phyloP scores from a whole-genome alignment of 1,140 invertebrate genomes.

The Drosophila guanche region DNA sequence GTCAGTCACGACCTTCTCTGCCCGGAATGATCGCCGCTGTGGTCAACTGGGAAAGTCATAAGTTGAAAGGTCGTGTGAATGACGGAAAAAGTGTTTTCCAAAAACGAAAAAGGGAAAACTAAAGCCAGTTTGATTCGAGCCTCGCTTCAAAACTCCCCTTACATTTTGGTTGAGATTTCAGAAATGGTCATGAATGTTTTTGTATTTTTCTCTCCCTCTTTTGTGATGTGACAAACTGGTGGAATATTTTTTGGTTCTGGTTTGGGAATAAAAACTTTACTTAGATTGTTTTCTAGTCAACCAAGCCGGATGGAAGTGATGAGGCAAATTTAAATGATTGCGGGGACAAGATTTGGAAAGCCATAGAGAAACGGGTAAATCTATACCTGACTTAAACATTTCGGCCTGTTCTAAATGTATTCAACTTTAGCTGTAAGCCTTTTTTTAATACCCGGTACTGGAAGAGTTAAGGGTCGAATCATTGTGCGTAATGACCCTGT shows the following conservation, averaged over 20 bases:
- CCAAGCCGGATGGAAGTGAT: conserved; percentile 56
- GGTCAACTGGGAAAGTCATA: conserved; percentile 54
- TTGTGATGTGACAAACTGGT: conserved; percentile 37
- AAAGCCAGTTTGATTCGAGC: conserved; percentile 27
- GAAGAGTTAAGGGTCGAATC: no score
- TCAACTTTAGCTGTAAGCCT: no score
- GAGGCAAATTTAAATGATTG: conserved; percentile 16
- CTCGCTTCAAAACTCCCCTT: conserved; percentile 25
- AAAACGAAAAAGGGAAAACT: conserved; percentile 49
- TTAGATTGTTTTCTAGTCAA: conserved; percentile 38
- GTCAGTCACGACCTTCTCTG: conserved; percentile 50
- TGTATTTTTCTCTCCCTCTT: conserved; percentile 1
- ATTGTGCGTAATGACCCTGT: no score
- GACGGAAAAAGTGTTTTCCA: conserved; percentile 41
- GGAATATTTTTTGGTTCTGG: neutral
- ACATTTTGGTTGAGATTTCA: conserved; percentile 18
- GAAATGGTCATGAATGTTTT: conserved; percentile 52
- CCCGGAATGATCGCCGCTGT: conserved; percentile 29
- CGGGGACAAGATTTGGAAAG: neutral
- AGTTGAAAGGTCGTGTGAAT: conserved; percentile 65
- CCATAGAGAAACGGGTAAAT: neutral
- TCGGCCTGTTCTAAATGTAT: no score
- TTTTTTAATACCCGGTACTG: no score
- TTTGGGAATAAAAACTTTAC: conserved; percentile 15
- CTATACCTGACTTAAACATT: no score